Percentiles rank a stretch among this genome's conserved stretches.
Evolutionary conservation across 2,888 invertebrate species (phyloP).

Genomic region (Tetragonisca angustula): DNA sequence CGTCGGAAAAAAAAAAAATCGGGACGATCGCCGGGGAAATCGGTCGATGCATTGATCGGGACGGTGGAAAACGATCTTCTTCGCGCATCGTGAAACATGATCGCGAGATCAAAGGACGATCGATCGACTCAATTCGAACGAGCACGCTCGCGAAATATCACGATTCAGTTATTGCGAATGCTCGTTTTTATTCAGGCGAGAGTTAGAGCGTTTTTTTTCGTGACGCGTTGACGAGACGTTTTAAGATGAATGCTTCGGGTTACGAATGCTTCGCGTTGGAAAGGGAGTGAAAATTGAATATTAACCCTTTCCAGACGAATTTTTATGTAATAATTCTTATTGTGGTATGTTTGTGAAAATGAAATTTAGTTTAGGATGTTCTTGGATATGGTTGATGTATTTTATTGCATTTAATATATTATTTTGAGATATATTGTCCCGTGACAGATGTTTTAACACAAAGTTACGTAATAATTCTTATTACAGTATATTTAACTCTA

Average conservation of each 20-base stretch:
- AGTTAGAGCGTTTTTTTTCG: not conserved
- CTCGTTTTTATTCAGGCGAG: not conserved
- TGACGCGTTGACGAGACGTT: not conserved
- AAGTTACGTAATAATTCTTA: no score
- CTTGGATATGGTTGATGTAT: no score
- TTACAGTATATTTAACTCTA: no score
- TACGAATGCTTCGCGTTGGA: not conserved
- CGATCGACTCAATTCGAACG: constrained; percentile 37
- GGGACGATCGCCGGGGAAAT: not conserved
- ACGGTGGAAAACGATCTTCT: constrained; percentile 13
- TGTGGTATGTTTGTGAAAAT: no score
- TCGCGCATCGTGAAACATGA: not conserved
- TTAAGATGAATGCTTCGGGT: not conserved
- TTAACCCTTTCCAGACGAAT: no score
- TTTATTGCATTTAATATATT: no score
- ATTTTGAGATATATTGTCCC: no score
- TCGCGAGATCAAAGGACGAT: constrained; percentile 25
- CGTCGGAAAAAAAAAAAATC: not conserved
- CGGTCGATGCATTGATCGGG: not conserved
- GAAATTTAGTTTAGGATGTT: no score
- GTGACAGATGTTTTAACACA: no score
- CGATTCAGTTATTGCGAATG: not conserved
- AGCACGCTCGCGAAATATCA: constrained; percentile 4
- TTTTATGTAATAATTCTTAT: no score
- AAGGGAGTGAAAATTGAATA: not conserved